A percentile compares a stretch with the other conserved stretches of the same genome.
Conservation (phyloP, 2,797 vertebrate genomes). For the Coilia nasus region DNA sequence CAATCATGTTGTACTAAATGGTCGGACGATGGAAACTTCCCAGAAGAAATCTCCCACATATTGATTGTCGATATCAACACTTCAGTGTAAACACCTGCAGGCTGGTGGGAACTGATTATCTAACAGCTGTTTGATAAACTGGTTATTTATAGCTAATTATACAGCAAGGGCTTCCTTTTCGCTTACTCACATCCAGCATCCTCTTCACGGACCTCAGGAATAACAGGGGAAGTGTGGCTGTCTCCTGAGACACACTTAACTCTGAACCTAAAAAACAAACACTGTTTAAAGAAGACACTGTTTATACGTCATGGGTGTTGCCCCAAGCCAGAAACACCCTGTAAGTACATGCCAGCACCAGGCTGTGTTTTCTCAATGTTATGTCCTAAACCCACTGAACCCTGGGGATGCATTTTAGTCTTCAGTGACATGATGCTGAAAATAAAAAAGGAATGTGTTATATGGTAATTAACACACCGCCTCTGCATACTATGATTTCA, state of each 20-base stretch:
- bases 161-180: neutral
- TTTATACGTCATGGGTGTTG: neutral
- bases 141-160: constrained; percentile 1
- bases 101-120: neutral
- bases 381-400: neutral
- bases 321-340: neutral
- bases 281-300: neutral
- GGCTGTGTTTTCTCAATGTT: neutral
- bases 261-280: neutral
- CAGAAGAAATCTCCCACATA: neutral
- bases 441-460: neutral
- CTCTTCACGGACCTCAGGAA: neutral
- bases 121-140: neutral
- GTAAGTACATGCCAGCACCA: neutral
- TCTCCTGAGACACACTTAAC: neutral
- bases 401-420: neutral
- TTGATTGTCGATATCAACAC: neutral
- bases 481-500: neutral
- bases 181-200: neutral
- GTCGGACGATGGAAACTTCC: neutral
- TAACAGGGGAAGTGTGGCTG: neutral
- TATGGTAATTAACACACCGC: neutral
- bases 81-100: neutral
- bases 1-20: neutral
- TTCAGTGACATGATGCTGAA: neutral